Evolutionary conservation across 2,888 invertebrate genomes (phyloP).

Genomic region (Apamea anceps): DNA sequence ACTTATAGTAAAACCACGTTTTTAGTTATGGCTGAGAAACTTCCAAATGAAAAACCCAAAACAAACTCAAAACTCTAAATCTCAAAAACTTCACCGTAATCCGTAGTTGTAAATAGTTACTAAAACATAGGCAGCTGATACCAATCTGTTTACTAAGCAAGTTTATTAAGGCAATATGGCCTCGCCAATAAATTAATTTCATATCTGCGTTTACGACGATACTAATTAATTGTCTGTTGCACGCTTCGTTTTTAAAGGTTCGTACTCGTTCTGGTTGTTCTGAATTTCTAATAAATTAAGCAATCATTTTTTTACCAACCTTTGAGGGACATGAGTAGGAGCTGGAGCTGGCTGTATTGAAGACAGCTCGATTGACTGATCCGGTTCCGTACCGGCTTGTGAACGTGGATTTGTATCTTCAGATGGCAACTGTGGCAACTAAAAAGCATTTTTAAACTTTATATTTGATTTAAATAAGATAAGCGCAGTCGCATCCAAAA

Average conservation of each 20-base stretch:
- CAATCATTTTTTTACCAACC: slow-evolving; percentile 59
- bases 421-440: slow-evolving; percentile 79
- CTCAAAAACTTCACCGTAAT: background rate
- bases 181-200: background rate
- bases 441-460: background rate
- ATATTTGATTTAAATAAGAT: background rate
- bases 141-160: background rate
- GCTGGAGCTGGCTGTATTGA: slow-evolving; percentile 69
- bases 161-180: background rate
- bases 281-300: background rate
- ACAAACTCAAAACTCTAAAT: no score
- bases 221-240: background rate
- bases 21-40: background rate
- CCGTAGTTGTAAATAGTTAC: background rate
- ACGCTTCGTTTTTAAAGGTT: background rate
- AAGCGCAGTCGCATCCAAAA: background rate
- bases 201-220: background rate
- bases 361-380: slow-evolving; percentile 79
- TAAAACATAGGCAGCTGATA: background rate
- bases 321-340: slow-evolving; percentile 58
- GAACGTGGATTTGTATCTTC: slow-evolving; percentile 73
- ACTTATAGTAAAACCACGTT: background rate
- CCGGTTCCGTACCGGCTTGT: slow-evolving; percentile 76
- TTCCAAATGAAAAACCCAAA: background rate
- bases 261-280: background rate